These are phyloP conservation scores for Taeniopygia guttata DNA, from an alignment of 2,797 vertebrate species.

Conservation along the genomic window DNA sequence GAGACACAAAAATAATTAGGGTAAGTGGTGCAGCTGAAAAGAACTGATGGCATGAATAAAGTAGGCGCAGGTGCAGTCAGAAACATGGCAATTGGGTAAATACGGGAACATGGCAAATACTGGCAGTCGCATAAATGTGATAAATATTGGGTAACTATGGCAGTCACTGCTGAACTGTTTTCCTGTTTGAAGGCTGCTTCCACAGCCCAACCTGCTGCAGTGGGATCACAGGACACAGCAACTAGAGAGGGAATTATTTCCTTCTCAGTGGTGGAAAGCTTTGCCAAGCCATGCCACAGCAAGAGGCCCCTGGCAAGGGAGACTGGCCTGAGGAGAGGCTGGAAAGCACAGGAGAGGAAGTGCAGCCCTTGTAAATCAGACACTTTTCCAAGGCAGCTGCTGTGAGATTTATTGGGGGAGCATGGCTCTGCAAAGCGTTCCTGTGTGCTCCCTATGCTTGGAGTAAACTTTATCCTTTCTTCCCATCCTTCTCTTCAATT, in stretches of 20 bases:
- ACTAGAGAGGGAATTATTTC: not conserved
- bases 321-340: not conserved
- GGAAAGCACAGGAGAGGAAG: not conserved
- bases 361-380: not conserved
- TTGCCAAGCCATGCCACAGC: not conserved
- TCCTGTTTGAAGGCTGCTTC: not conserved
- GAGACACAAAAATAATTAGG: slow-evolving; percentile 48
- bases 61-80: not conserved
- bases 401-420: slow-evolving; percentile 53
- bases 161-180: not conserved
- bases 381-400: slow-evolving; percentile 1
- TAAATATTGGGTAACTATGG: not conserved
- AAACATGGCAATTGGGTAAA: not conserved
- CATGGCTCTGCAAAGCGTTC: slow-evolving; percentile 30
- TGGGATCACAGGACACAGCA: not conserved
- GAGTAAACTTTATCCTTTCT: slow-evolving; percentile 69
- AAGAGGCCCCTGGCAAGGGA: not conserved
- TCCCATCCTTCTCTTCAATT: slow-evolving; percentile 39
- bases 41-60: slow-evolving; percentile 17
- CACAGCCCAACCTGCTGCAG: not conserved
- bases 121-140: not conserved
- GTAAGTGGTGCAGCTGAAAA: slow-evolving; percentile 13
- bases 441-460: slow-evolving; percentile 5
- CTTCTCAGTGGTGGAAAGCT: not conserved
- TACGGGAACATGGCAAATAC: not conserved